Evolutionary conservation across 2,797 vertebrate species (phyloP), one percentile per base, ranked within the genome.

Genomic region (Mionectes olivaceus): DNA sequence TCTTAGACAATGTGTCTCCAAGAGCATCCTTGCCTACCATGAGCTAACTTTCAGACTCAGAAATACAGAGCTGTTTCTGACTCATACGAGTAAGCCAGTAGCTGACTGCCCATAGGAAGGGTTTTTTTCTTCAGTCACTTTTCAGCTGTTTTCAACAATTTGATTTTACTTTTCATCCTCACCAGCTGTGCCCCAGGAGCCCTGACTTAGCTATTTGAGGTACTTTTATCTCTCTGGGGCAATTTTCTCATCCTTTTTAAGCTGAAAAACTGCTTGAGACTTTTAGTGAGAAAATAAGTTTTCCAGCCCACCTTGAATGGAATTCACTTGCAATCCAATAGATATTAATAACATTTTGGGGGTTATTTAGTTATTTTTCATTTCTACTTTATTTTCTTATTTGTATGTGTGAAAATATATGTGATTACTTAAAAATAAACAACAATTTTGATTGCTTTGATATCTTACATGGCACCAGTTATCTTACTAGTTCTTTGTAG

Each of bases 1-100:
- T 17, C 32, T 30, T 11, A 41, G 3, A 41, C 27, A 6, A 1
- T 1, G 0, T 8, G 0, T 13, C 5, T 43, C 23, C 5, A 91
- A 75, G 5, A 39, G 1, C 19, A 84, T 5, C 11, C 15, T 43
- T 74, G 1, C 61, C 9, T 33, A 19, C 52, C 13, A 2, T 0
- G 0, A 78, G 3, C 7, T 56, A 23, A 46, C 13, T 35, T 61
- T 35, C 64, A 69, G 7, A 23, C 18, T 13, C 16, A 74, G 13
- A 55, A 47, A 56, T 3, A 16, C 13, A 19, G 5, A 67, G 2
- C 6, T 39, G 9, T 4, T 60, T 17, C 55, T 47, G 2, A 10
- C 4, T 56, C 25, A 23, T 4, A 19, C 17, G 19, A 22, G n/a
- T 35, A 46, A 67, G 32, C 8, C n/a, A n/a, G 16, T 78, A 67